Evolutionary conservation across 2,888 invertebrate species (phyloP), one percentile per base, ranked within the genome.

Genomic region (Thymelicus acteon): DNA sequence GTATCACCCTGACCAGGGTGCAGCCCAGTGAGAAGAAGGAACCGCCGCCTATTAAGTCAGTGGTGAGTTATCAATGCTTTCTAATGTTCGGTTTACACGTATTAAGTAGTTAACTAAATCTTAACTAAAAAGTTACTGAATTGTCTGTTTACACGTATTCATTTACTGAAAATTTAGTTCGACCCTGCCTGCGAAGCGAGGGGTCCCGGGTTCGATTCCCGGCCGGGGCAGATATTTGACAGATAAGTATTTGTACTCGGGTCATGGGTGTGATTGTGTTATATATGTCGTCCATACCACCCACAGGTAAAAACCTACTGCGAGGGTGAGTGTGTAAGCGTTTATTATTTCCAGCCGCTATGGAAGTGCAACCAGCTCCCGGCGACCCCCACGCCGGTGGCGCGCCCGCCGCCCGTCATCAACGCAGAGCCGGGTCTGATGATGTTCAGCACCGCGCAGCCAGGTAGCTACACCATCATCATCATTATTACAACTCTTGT

Each of bases 1-100:
- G 97, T n/a, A 97, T 97, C 60, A 97, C 97, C 0, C 94, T 97
- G 52, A 97, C 97, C 0, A 94, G 96, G 72, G 96, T 97, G 0
- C 96, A 96, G 74, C 95, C 95, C 0, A 84, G 76, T 12, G 91
- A 92, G 76, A 91, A 91, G 82, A 88, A 84, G 63, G 90, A 90
- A 6, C 80, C 88, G 0, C 83, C 88, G 0, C 73, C 82, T 0
- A 89, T 93, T 72, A 92, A 92, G 44, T 92, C 92, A 61, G 91
- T 92, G 79, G 93, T 93, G 15, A 79, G 90, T 83, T 49, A 19
- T 19, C 19, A 19, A 19, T 19, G 19, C 19, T n/a, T n/a, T n/a
- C n/a, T n/a, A n/a, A n/a, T n/a, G n/a, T n/a, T n/a, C n/a, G n/a
- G n/a, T n/a, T n/a, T n/a, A n/a, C n/a, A n/a, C n/a, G n/a, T n/a